Conservation (phyloP, 2,113 vertebrate genomes). For the Sturnira hondurensis region DNA sequence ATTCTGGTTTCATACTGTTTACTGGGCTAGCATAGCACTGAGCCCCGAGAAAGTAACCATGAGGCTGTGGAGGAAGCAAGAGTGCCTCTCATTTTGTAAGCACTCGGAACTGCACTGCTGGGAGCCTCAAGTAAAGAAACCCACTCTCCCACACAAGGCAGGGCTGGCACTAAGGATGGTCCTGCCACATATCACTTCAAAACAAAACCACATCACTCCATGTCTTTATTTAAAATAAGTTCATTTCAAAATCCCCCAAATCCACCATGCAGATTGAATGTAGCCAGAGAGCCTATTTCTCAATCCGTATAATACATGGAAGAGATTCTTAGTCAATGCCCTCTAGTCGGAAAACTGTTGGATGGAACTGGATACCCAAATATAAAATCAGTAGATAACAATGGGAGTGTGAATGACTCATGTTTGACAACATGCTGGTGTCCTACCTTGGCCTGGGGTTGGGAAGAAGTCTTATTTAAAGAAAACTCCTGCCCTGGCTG, state of each 20-base stretch:
- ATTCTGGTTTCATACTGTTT: neutral
- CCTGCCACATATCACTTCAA: too few species aligned
- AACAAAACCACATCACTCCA: neutral
- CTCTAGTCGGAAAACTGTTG: neutral
- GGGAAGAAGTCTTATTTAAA: neutral
- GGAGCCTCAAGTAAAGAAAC: neutral
- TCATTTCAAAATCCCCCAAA: neutral
- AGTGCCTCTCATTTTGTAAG: neutral
- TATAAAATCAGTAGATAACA: neutral
- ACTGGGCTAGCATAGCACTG: neutral
- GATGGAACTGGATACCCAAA: neutral
- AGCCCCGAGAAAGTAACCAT: neutral
- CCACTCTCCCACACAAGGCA: neutral
- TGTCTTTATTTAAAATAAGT: neutral
- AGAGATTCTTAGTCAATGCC: neutral
- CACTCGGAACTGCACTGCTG: neutral
- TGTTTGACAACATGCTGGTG: neutral
- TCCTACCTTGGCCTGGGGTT: neutral
- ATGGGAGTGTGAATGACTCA: neutral
- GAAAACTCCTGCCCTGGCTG: too few species aligned
- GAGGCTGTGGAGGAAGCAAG: neutral
- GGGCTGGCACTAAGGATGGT: neutral
- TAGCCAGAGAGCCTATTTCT: neutral
- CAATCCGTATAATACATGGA: neutral
- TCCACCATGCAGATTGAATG: neutral